Evolutionary conservation across 2,113 vertebrate genomes (phyloP), one percentile per base, ranked within the genome.

Genomic region (Piliocolobus tephrosceles): DNA sequence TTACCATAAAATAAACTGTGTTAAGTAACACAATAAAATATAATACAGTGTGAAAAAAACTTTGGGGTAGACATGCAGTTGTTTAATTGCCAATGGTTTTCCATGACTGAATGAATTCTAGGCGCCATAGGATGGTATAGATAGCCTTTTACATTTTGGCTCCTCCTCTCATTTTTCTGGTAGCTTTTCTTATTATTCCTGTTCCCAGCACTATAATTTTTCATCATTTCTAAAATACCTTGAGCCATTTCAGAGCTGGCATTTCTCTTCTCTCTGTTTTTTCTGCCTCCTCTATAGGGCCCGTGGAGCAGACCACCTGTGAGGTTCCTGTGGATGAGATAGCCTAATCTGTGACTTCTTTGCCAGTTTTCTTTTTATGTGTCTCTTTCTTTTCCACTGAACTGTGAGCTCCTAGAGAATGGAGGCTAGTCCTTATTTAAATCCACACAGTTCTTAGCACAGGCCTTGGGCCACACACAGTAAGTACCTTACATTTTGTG

Each of bases 231-330:
- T 79, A 23, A 88, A 64, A 45, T 1, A 80, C 3, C 35, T 38
- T 7, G 30, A 30, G 45, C 50, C 40, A 25, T 57, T 64, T 73
- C 64, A 40, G 40, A 80, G 52, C 3, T 35, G 68, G 32, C 1
- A 25, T 87, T 72, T 73, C 88, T 86, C 73, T 91, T 86, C 50
- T 88, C n/a, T 81, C 76, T 80, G 76, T 17, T 75, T 87, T 79
- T 87, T 83, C 40, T 88, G 14, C 6, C 3, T 81, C 45, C 12
- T 90, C 35, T 32, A 13, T 17, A 45, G 45, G 45, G 27, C 22
- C 23, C 20, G 20, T 8, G 25, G 72, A 43, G 27, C 20, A 89
- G 30, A 50, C 12, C 22, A 50, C 11, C 25, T 23, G 20, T 38
- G 14, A 93, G 7, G 7, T 47, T 64, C 16, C 72, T 20, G 30